phyloP scores from a whole-genome alignment of 2,797 vertebrate species.

The Phalanger gymnotis region DNA sequence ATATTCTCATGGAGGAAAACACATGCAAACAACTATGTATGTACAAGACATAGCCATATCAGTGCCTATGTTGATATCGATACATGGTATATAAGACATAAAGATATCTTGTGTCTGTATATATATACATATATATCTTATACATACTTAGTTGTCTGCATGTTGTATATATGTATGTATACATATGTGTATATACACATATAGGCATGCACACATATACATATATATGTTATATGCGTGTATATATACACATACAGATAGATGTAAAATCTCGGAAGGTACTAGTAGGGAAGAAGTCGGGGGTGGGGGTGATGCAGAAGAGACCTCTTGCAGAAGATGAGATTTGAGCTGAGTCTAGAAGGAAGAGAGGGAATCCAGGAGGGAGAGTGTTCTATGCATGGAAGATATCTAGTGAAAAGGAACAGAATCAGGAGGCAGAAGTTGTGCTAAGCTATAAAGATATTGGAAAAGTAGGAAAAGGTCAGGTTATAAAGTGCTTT shows the following conservation, averaged over 20 bases:
- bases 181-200: too few relatives aligned
- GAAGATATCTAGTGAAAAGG: background rate
- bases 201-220: too few relatives aligned
- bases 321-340: background rate
- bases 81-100: background rate
- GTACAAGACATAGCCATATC: background rate
- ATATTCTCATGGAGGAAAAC: background rate
- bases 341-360: background rate
- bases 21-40: background rate
- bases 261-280: background rate
- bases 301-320: background rate
- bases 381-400: background rate
- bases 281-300: background rate
- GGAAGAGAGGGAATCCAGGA: background rate
- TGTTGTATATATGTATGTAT: background rate
- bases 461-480: background rate
- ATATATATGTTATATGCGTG: background rate
- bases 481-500: background rate
- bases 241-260: too few relatives aligned
- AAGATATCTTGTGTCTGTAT: background rate
- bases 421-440: background rate
- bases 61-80: background rate
- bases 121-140: background rate
- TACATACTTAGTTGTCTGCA: background rate
- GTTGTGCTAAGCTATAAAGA: background rate